Percentiles rank a stretch among this genome's conserved stretches.
These are phyloP conservation scores for Murina feae DNA, from an alignment of 2,113 vertebrate genomes.

Conservation along the genomic window DNA sequence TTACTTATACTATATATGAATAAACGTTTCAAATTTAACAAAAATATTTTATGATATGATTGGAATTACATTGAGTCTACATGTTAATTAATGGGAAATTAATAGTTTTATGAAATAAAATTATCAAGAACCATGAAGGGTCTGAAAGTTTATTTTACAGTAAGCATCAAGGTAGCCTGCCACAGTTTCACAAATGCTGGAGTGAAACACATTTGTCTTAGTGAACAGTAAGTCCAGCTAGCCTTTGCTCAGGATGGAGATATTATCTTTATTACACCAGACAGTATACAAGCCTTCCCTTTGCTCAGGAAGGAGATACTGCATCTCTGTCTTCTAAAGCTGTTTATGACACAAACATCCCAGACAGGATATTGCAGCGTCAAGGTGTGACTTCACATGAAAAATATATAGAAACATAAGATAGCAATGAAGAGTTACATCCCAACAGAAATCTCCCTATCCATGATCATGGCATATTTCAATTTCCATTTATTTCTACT, in stretches of 20 bases:
- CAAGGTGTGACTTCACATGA: neutral
- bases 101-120: neutral
- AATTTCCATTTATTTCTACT: neutral
- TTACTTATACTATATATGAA: neutral
- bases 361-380: neutral
- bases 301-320: neutral
- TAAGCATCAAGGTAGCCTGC: neutral
- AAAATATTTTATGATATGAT: neutral
- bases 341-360: neutral
- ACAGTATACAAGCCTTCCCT: neutral
- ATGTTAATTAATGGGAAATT: neutral
- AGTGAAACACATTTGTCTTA: neutral
- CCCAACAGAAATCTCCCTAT: neutral
- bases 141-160: neutral
- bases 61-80: neutral
- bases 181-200: neutral
- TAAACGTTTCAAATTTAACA: neutral
- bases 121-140: neutral
- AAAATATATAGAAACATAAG: neutral
- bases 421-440: neutral
- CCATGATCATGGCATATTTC: neutral
- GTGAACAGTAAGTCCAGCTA: neutral
- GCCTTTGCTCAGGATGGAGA: neutral
- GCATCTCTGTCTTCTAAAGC: neutral
- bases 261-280: neutral